phyloP scores from a whole-genome alignment of 2,888 invertebrate genomes.

The Hecatera dysodea region DNA sequence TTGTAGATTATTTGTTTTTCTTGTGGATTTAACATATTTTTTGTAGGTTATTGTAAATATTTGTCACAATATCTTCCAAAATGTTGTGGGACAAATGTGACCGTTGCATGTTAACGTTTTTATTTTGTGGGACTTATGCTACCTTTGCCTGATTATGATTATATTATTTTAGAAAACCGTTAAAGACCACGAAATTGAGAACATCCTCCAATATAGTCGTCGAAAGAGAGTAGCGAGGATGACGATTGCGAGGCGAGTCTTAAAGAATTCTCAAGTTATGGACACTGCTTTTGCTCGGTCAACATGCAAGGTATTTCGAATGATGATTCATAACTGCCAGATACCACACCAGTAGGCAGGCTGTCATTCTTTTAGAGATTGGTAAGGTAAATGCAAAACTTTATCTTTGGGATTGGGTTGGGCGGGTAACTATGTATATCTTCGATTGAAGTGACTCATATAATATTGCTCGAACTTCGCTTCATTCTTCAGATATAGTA shows the following conservation, averaged over 20 bases:
- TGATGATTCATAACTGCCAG: no score
- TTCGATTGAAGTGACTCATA: no score
- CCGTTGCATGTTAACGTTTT: constrained; percentile 34
- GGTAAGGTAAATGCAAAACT: no score
- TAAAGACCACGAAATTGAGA: constrained; percentile 41
- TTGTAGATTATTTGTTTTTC: constrained; percentile 38
- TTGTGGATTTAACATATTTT: constrained; percentile 23
- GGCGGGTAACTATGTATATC: no score
- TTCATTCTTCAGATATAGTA: no score
- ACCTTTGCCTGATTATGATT: constrained; percentile 32
- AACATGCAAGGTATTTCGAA: constrained; percentile 22
- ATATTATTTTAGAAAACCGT: constrained; percentile 29
- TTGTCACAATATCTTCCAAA: constrained; percentile 32
- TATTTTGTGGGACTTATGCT: constrained; percentile 30
- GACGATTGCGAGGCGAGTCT: constrained; percentile 30
- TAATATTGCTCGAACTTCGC: no score
- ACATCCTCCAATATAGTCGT: constrained; percentile 37
- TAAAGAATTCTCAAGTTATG: constrained; percentile 31
- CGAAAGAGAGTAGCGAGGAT: constrained; percentile 37
- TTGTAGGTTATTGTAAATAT: not conserved
- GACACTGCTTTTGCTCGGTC: constrained; percentile 22
- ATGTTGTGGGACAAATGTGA: constrained; percentile 33
- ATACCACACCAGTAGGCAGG: no score
- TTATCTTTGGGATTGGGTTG: no score
- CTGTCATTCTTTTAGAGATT: no score